phyloP scores from a whole-genome alignment of 2,797 vertebrate species.

The Syndactyla subalaris region DNA sequence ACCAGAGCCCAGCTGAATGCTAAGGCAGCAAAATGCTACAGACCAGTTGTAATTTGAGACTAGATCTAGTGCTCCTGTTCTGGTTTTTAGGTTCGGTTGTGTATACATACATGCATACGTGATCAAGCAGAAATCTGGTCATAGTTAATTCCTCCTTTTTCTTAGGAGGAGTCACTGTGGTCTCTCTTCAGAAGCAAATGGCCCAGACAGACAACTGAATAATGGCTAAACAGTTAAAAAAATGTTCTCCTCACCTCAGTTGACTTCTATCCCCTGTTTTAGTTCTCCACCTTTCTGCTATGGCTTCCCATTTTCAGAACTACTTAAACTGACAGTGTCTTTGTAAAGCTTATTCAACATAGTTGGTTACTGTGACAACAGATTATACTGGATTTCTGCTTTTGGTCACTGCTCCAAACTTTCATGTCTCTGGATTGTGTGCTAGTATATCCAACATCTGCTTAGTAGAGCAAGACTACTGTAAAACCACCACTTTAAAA shows the following conservation, averaged over 20 bases:
- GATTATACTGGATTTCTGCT: not conserved
- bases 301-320: not conserved
- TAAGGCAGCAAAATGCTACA: not conserved
- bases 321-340: not conserved
- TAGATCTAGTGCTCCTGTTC: not conserved
- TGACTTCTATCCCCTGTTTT: not conserved
- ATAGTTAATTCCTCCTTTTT: not conserved
- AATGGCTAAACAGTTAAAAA: not conserved
- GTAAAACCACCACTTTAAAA: not conserved
- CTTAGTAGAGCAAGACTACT: not conserved
- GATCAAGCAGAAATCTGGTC: not conserved
- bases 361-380: not conserved
- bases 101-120: too few species aligned
- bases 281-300: not conserved
- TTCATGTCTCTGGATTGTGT: not conserved
- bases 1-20: not conserved
- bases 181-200: constrained; percentile 1
- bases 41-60: not conserved
- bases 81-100: accelerated
- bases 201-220: not conserved
- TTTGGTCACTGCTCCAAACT: not conserved
- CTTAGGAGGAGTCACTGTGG: not conserved
- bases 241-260: not conserved
- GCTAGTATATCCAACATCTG: not conserved
- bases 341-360: not conserved